phyloP scores from a whole-genome alignment of 2,888 invertebrate genomes.

The Adineta ricciae region DNA sequence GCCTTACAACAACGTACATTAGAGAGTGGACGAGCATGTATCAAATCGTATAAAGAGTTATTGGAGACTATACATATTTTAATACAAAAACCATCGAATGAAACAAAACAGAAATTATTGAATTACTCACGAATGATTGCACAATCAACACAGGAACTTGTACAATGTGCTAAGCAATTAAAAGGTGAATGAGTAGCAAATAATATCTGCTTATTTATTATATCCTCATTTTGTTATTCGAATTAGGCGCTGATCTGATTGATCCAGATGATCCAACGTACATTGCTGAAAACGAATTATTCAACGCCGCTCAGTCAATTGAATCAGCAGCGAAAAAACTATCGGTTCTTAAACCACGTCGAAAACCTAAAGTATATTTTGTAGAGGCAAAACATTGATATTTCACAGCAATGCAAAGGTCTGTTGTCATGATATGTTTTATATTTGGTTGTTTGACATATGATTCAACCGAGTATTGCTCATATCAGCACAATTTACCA shows the following conservation, averaged over 20 bases:
- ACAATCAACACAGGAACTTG: slow-evolving; percentile 78
- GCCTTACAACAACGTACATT: slow-evolving; percentile 68
- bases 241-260: slow-evolving; percentile 75
- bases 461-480: slow-evolving; percentile 16
- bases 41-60: slow-evolving; percentile 72
- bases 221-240: slow-evolving; percentile 31
- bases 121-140: slow-evolving; percentile 78
- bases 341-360: slow-evolving; percentile 75
- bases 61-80: slow-evolving; percentile 63
- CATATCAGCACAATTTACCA: not conserved
- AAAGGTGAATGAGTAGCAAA: slow-evolving; percentile 63
- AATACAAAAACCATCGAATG: slow-evolving; percentile 48
- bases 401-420: not conserved
- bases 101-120: slow-evolving; percentile 56
- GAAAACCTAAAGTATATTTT: slow-evolving; percentile 61
- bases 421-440: slow-evolving; percentile 16
- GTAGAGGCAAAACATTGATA: not conserved
- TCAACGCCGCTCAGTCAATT: slow-evolving; percentile 91
- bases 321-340: slow-evolving; percentile 94
- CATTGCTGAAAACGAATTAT: slow-evolving; percentile 88
- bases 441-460: slow-evolving; percentile 18
- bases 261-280: slow-evolving; percentile 93
- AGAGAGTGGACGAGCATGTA: slow-evolving; percentile 72
- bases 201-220: not conserved
- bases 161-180: slow-evolving; percentile 75